Conservation (phyloP, 1,140 invertebrate genomes). For the Pseudachorutes palmiensis region DNA sequence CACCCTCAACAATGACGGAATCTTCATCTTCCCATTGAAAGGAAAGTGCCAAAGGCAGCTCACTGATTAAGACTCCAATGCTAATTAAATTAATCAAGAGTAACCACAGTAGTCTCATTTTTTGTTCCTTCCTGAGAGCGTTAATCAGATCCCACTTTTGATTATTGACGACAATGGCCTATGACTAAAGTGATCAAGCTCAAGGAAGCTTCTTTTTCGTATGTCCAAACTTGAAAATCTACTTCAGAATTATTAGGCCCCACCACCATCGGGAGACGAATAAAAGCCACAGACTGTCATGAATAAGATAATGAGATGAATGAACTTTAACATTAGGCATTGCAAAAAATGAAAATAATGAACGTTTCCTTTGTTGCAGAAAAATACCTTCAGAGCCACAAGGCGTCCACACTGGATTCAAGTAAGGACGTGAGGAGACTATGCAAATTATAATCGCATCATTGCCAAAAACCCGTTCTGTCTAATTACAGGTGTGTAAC, state of each 20-base stretch:
- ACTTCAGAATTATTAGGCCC: not conserved
- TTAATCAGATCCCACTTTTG: not conserved
- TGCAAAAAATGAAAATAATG: constrained; percentile 8
- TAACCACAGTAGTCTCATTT: not conserved
- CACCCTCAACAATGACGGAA: constrained; percentile 23
- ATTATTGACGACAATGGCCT: not conserved
- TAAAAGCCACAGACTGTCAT: not conserved
- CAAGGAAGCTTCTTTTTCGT: not conserved
- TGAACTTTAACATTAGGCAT: not conserved
- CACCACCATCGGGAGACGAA: not conserved
- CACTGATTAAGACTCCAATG: not conserved
- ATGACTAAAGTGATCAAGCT: not conserved
- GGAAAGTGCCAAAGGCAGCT: not conserved
- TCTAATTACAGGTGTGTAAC: too few species aligned
- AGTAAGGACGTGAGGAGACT: not conserved
- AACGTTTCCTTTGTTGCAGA: not conserved
- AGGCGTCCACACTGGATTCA: not conserved
- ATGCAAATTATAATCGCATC: not conserved
- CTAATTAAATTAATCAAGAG: constrained; percentile 6
- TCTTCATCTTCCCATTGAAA: constrained; percentile 27
- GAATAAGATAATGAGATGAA: constrained; percentile 5
- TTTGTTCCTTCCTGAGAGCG: not conserved
- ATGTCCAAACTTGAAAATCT: constrained; percentile 6
- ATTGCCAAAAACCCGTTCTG: not conserved
- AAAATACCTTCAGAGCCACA: not conserved